Conservation (phyloP, 2,797 vertebrate genomes). For the Pristis pectinata region DNA sequence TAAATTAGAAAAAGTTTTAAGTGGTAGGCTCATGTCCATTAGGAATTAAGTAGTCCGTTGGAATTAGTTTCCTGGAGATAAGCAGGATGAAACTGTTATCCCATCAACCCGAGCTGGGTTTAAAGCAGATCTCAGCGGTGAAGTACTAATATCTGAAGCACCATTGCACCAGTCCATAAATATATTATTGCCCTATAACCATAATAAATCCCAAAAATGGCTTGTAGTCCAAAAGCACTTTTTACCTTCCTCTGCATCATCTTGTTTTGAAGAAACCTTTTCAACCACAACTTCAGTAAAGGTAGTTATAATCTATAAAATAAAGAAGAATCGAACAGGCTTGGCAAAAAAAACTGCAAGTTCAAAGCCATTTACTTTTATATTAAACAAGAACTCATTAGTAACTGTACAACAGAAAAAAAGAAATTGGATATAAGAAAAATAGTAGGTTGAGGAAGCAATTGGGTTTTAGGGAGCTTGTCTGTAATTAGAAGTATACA, state of each 20-base stretch:
- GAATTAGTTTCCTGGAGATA: not conserved
- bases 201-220: not conserved
- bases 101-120: not conserved
- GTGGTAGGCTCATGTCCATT: not conserved
- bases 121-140: not conserved
- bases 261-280: conserved; percentile 49
- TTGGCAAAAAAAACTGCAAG: not conserved
- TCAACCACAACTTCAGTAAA: conserved; percentile 74
- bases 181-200: conserved; percentile 48
- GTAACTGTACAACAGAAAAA: not conserved
- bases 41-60: not conserved
- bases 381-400: not conserved
- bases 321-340: not conserved
- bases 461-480: not conserved
- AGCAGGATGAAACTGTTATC: not conserved
- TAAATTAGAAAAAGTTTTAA: not conserved
- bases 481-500: not conserved
- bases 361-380: not conserved
- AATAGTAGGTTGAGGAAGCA: not conserved
- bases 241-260: conserved; percentile 29
- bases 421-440: not conserved
- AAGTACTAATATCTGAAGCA: not conserved
- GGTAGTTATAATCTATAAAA: conserved; percentile 71
- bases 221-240: not conserved
- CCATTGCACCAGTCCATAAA: not conserved